A percentile compares a stretch with the other conserved stretches of the same genome.
Conservation (phyloP, 1,140 invertebrate species). For the Rhagoletis pomonella region DNA sequence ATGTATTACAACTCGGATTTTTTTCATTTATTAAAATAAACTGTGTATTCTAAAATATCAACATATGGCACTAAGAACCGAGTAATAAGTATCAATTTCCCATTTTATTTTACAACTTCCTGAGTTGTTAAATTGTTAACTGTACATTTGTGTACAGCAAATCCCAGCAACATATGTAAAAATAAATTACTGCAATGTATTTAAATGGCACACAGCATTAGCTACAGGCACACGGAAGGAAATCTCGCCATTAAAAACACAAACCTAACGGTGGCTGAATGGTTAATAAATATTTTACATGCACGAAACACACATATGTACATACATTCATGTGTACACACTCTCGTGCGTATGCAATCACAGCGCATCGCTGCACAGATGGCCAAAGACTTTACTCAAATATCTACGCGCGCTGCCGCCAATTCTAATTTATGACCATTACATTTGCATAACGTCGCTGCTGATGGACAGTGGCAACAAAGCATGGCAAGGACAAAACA, state of each 20-base stretch:
- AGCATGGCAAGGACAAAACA: background rate
- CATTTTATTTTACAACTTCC: background rate
- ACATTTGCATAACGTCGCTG: constrained; percentile 23
- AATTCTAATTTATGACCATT: constrained; percentile 42
- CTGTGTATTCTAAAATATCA: too few relatives aligned
- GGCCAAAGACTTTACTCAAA: background rate
- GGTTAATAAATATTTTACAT: constrained; percentile 5
- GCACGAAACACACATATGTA: background rate
- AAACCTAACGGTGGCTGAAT: background rate
- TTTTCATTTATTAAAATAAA: too few relatives aligned
- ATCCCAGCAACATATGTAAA: constrained; percentile 31
- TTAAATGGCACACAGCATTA: background rate
- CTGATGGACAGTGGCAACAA: constrained; percentile 14
- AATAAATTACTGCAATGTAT: constrained; percentile 28
- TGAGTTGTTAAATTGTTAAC: background rate
- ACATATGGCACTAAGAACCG: too few relatives aligned
- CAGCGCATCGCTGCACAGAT: background rate
- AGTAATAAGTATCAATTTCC: too few relatives aligned
- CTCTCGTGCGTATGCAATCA: background rate
- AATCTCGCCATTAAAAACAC: background rate
- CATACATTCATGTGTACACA: too few relatives aligned
- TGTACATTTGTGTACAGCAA: constrained; percentile 31
- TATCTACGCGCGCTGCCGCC: background rate
- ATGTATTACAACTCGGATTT: too few relatives aligned
- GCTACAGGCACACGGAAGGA: background rate